Conservation (phyloP, 2,888 invertebrate genomes). For the Philhelius pedissequus region DNA sequence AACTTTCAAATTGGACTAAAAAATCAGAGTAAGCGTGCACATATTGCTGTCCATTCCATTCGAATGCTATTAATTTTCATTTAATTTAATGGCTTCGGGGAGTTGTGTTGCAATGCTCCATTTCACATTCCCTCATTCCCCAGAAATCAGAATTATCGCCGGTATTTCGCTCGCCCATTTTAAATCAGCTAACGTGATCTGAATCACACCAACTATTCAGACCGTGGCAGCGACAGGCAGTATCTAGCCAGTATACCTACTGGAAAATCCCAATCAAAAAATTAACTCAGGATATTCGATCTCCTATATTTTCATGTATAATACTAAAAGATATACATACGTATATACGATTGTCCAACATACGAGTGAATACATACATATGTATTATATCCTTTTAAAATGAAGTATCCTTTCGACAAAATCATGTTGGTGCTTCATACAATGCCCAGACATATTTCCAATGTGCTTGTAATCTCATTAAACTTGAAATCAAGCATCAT, state of each 20-base stretch:
- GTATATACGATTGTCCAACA: neutral
- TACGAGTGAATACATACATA: neutral
- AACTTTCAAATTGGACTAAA: neutral
- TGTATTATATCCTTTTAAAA: neutral
- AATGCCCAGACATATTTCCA: neutral
- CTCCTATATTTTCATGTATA: neutral
- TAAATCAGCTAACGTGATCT: neutral
- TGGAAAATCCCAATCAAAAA: neutral
- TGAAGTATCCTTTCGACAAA: neutral
- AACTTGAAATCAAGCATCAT: constrained; percentile 30
- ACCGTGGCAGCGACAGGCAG: neutral
- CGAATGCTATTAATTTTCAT: constrained; percentile 36
- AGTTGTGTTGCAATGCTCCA: neutral
- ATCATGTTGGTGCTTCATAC: neutral
- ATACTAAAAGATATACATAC: neutral
- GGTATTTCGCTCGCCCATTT: neutral
- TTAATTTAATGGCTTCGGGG: constrained; percentile 24
- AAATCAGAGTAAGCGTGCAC: neutral
- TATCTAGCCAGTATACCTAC: neutral
- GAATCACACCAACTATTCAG: neutral
- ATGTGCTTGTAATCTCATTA: constrained; percentile 38
- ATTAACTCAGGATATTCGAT: constrained; percentile 1
- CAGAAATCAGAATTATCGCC: constrained; percentile 6
- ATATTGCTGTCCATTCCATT: neutral
- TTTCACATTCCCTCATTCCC: neutral